Conservation (phyloP, 2,888 invertebrate genomes). For the Leptopilina myrica region DNA sequence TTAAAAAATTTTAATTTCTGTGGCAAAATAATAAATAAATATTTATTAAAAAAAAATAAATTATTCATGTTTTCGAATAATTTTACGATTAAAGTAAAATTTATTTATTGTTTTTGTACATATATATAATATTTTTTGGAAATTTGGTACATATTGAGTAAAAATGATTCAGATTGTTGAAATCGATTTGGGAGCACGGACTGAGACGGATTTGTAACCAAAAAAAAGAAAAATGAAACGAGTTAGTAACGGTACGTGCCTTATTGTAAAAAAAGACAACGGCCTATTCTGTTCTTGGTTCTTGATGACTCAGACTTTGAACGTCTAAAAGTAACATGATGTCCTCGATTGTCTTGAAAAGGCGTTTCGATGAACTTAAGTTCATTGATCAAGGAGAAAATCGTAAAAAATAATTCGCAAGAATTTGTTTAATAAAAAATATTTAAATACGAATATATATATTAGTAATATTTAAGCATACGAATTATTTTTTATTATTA, state of each 20-base stretch:
- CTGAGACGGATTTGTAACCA: conserved; percentile 3
- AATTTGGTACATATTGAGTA: not conserved
- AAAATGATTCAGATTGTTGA: not conserved
- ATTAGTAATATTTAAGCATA: too few species aligned
- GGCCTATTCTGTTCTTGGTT: conserved; percentile 34
- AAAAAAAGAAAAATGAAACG: conserved; percentile 14
- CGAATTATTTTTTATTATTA: too few species aligned
- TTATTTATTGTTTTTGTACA: too few species aligned
- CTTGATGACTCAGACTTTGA: conserved; percentile 34
- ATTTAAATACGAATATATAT: too few species aligned
- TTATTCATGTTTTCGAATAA: too few species aligned
- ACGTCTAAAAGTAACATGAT: conserved; percentile 26
- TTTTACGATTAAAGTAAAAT: too few species aligned
- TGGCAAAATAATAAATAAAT: too few species aligned
- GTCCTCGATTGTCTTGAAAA: conserved; percentile 31
- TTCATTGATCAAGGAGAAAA: not conserved
- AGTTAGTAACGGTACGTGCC: conserved; percentile 36
- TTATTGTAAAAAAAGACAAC: conserved; percentile 34
- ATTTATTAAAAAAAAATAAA: too few species aligned
- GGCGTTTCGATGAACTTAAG: conserved; percentile 18
- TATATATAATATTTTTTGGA: not conserved
- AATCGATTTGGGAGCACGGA: conserved; percentile 10
- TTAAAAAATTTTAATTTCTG: too few species aligned
- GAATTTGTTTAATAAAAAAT: too few species aligned
- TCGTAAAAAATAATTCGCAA: not conserved